A percentile compares a stretch with the other conserved stretches of the same genome.
Conservation (phyloP, 2,113 vertebrate genomes). For the Podiceps cristatus region DNA sequence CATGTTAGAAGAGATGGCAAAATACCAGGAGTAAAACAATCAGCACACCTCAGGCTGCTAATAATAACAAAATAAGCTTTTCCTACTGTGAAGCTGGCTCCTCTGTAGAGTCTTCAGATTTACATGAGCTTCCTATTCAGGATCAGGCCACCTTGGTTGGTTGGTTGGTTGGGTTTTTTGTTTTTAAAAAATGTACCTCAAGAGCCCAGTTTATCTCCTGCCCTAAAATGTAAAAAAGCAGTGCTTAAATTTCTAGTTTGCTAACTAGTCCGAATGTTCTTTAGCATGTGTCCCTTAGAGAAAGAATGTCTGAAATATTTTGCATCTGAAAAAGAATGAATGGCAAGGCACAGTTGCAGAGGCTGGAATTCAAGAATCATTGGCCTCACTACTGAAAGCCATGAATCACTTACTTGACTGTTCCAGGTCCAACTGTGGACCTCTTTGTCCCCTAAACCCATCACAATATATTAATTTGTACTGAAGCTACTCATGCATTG, state of each 20-base stretch:
- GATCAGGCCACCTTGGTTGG: neutral
- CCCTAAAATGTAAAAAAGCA: neutral
- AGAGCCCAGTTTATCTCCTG: neutral
- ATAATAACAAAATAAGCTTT: constrained; percentile 49
- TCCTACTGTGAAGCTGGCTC: constrained; percentile 4
- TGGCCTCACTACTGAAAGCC: constrained; percentile 14
- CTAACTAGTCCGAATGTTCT: neutral
- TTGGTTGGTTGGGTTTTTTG: no score
- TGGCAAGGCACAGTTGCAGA: neutral
- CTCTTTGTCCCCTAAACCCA: constrained; percentile 5
- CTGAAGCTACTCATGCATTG: constrained; percentile 20
- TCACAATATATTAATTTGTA: constrained; percentile 18
- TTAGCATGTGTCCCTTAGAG: neutral
- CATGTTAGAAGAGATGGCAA: constrained; percentile 50
- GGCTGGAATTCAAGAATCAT: constrained; percentile 29
- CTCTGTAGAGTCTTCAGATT: neutral
- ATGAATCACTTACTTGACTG: constrained; percentile 29
- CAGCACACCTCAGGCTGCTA: constrained; percentile 48
- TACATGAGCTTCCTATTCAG: neutral
- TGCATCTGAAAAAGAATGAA: constrained; percentile 32
- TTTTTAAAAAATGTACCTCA: neutral
- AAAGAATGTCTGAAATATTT: neutral
- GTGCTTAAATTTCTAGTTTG: neutral
- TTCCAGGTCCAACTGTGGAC: constrained; percentile 18
- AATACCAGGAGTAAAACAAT: constrained; percentile 53